Percentiles rank a stretch among this genome's conserved stretches.
phyloP scores from a whole-genome alignment of 1,140 invertebrate species.

The Zaprionus vittiger region DNA sequence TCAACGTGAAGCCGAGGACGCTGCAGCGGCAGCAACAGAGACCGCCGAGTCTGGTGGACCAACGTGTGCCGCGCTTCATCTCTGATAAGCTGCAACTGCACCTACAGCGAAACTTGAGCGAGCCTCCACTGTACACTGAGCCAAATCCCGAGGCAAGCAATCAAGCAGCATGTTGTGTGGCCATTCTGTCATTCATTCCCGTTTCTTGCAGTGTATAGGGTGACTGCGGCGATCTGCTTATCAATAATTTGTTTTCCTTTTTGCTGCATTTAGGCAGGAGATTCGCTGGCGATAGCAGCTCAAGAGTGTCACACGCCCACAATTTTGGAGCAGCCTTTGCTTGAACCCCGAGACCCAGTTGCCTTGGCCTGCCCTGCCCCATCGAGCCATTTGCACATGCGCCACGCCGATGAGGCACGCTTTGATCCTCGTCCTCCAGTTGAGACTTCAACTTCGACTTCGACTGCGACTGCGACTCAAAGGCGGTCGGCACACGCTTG shows the following conservation, averaged over 20 bases:
- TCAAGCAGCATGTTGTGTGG: conserved; percentile 27
- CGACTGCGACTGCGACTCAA: conserved; percentile 39
- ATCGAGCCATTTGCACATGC: conserved; percentile 72
- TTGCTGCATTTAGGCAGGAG: conserved; percentile 72
- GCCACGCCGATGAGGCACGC: conserved; percentile 78
- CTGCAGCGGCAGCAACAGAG: conserved; percentile 13
- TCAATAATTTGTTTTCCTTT: conserved; percentile 79
- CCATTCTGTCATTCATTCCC: conserved; percentile 29
- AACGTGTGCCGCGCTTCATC: conserved; percentile 78
- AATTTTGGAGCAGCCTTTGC: conserved; percentile 67
- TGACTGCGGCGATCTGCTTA: conserved; percentile 67
- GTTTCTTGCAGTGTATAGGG: conserved; percentile 63
- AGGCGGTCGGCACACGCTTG: conserved; percentile 74
- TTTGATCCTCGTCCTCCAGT: conserved; percentile 64
- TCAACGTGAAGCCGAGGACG: conserved; percentile 30
- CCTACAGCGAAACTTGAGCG: conserved; percentile 67
- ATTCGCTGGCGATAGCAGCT: conserved; percentile 70
- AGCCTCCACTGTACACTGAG: conserved; percentile 54
- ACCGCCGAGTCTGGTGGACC: conserved; percentile 51
- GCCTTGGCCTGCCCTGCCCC: conserved; percentile 31
- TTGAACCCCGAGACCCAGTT: conserved; percentile 35
- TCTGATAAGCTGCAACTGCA: conserved; percentile 76
- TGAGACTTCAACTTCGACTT: conserved; percentile 21
- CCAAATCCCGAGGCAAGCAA: conserved; percentile 39
- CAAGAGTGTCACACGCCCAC: conserved; percentile 82